phyloP scores from a whole-genome alignment of 53 echinoderm and acorn worm species.

The Stichopus horrens region DNA sequence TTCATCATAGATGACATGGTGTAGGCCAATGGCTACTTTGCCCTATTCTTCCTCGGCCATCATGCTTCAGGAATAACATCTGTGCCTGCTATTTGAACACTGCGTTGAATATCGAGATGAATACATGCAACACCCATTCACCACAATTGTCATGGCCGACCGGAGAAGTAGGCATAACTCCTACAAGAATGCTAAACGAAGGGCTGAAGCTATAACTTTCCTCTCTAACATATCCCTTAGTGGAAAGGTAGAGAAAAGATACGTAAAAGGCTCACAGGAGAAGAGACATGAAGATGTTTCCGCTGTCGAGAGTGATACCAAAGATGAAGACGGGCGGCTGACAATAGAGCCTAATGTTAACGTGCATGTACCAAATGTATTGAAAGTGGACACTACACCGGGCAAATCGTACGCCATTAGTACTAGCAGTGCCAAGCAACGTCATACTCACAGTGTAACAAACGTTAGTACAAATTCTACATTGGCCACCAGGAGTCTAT shows the following conservation, averaged over 20 bases:
- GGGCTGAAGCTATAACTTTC: conserved; percentile 76
- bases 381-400: not conserved
- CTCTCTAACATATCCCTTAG: conserved; percentile 79
- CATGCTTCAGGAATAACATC: too few species aligned
- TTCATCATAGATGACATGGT: too few species aligned
- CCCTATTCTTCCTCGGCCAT: too few species aligned
- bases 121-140: too few species aligned
- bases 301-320: conserved; percentile 16
- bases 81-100: too few species aligned
- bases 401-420: not conserved
- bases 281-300: conserved; percentile 23
- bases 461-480: not conserved
- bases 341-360: conserved; percentile 15
- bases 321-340: conserved; percentile 16
- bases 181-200: conserved; percentile 71
- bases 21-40: too few species aligned
- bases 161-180: conserved; percentile 56
- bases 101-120: too few species aligned
- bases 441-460: not conserved
- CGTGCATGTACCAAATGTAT: conserved; percentile 3
- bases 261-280: conserved; percentile 8
- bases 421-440: not conserved
- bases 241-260: conserved; percentile 47
- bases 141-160: conserved; percentile 55
- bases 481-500: not conserved